Evolutionary conservation across 2,113 vertebrate species (phyloP), one percentile per base, ranked within the genome.

Genomic region (Salminus brasiliensis): DNA sequence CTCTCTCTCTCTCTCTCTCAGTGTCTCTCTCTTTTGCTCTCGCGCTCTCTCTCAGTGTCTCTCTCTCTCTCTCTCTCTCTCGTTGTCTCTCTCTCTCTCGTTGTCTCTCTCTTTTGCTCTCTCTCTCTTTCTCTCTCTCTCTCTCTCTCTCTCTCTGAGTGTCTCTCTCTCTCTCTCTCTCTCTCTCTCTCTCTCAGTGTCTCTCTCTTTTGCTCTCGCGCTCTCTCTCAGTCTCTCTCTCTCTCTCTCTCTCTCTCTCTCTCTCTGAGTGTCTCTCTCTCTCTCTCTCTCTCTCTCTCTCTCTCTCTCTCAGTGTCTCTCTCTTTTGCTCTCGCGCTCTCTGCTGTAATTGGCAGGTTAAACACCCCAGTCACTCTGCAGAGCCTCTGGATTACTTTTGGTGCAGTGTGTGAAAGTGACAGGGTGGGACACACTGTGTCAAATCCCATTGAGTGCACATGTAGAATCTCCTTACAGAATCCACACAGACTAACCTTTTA

Each of bases 181-280:
- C 8, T 32, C 29, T 41, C 43, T 43, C 53, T 29, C 71, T 36
- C 32, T 39, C 30, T 39, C 29, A 30, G 16, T 30, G 34, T 63
- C 45, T 74, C 15, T 8, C 30, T 13, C 41, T 23, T 27, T 45
- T 43, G 23, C 45, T 27, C 47, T 57, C 29, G 65, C 30, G 49
- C 5, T 41, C 10, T 41, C 5, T 41, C 10, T 41, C 39, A 5
- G 39, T 18, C 16, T 52, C 18, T 52, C 18, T 45, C 43, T 45
- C 43, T 45, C 43, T 6, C 43, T 41, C 4, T 41, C 59, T 66
- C 67, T 72, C 43, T 65, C 74, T 73, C 43, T 36, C 69, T 21
- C n/a, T 18, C 70, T 78, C 72, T 78, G 53, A 74, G 39, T 15
- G 53, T 67, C 41, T 39, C 71, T 77, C 43, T 53, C 74, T 83